These are phyloP conservation scores for Phortica okadai DNA, from an alignment of 2,888 invertebrate species.

Conservation along the genomic window DNA sequence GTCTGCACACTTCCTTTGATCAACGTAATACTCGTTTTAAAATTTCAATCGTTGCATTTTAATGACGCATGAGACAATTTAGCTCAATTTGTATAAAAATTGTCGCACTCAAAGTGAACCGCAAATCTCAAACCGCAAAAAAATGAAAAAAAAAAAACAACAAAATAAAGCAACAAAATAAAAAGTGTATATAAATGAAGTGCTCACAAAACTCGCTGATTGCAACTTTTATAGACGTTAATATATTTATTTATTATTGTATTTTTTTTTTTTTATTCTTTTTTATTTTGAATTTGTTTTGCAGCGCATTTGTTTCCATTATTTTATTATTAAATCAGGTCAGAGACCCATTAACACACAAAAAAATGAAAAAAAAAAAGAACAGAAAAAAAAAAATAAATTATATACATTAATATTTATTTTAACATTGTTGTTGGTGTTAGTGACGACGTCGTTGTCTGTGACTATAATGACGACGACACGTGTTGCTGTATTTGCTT, in stretches of 20 bases:
- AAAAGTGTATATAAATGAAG: background rate
- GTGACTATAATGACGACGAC: background rate
- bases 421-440: background rate
- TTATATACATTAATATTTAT: constrained; percentile 6
- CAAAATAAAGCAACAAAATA: constrained; percentile 14
- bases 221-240: constrained; percentile 28
- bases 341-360: constrained; percentile 73
- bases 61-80: background rate
- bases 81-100: constrained; percentile 6
- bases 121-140: background rate
- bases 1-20: too few species aligned
- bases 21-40: background rate
- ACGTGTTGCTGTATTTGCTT: constrained; percentile 7
- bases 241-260: constrained; percentile 21
- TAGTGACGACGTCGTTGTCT: background rate
- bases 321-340: constrained; percentile 72
- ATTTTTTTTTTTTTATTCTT: background rate
- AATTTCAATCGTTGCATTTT: constrained; percentile 27
- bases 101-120: constrained; percentile 7
- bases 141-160: constrained; percentile 9
- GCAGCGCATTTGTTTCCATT: constrained; percentile 20
- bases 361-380: background rate
- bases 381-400: constrained; percentile 5
- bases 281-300: constrained; percentile 4
- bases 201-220: constrained; percentile 19